phyloP scores from a whole-genome alignment of 2,797 vertebrate species.

The Peromyscus nudipes region DNA sequence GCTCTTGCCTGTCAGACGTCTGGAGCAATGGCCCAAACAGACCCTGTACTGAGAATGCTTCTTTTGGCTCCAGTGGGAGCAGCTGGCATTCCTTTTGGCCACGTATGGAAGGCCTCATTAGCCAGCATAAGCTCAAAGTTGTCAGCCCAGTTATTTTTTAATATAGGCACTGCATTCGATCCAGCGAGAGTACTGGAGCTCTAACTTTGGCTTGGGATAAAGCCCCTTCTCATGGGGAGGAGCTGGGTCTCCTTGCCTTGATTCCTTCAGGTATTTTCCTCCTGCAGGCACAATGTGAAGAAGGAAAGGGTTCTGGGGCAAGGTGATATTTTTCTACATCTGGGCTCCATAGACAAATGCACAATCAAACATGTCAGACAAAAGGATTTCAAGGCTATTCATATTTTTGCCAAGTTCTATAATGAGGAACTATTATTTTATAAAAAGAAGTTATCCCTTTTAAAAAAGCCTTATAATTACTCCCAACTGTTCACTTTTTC shows the following conservation, averaged over 20 bases:
- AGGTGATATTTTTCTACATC: background rate
- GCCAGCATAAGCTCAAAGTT: background rate
- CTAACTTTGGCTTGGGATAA: background rate
- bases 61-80: background rate
- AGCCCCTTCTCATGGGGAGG: background rate
- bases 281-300: background rate
- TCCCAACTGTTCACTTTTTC: constrained; percentile 62
- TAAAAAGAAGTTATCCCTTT: constrained; percentile 41
- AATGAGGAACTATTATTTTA: constrained; percentile 58
- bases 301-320: background rate
- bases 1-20: background rate
- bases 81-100: background rate
- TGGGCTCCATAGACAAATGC: background rate
- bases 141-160: constrained; percentile 36
- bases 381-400: constrained; percentile 46
- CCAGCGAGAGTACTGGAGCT: background rate
- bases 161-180: background rate
- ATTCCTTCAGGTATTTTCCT: background rate
- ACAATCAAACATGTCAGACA: background rate
- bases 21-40: background rate
- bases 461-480: constrained; percentile 33
- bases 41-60: background rate
- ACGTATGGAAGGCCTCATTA: background rate
- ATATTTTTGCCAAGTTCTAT: constrained; percentile 45
- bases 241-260: background rate